phyloP scores from a whole-genome alignment of 2,888 invertebrate genomes.

The Parnassius smintheus region DNA sequence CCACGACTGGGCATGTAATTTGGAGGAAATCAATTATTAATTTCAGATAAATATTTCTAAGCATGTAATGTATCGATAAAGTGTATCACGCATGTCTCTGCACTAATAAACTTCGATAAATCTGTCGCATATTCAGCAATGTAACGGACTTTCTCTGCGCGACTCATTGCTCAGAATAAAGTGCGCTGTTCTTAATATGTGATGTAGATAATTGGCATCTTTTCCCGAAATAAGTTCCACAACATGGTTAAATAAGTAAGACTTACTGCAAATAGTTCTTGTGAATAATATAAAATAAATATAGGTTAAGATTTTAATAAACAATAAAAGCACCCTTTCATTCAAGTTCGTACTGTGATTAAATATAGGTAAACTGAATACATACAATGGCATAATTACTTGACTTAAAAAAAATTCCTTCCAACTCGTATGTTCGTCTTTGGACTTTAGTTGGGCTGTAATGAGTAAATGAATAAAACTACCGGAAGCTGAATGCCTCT shows the following conservation, averaged over 20 bases:
- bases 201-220: conserved; percentile 77
- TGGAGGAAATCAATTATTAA: too few species aligned
- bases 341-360: too few species aligned
- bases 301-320: not conserved
- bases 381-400: too few species aligned
- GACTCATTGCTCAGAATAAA: conserved; percentile 77
- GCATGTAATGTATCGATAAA: conserved; percentile 30
- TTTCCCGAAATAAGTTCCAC: conserved; percentile 65
- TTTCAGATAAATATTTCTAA: too few species aligned
- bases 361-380: too few species aligned
- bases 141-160: conserved; percentile 77
- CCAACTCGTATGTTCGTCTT: too few species aligned
- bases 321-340: too few species aligned
- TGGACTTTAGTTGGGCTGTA: too few species aligned
- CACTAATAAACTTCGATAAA: conserved; percentile 72
- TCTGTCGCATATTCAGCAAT: conserved; percentile 81
- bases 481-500: too few species aligned
- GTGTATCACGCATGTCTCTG: conserved; percentile 32
- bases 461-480: too few species aligned
- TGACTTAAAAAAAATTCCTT: too few species aligned
- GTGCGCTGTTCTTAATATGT: conserved; percentile 70
- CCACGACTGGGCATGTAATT: too few species aligned
- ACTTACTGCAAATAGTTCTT: conserved; percentile 7
- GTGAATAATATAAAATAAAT: not conserved
- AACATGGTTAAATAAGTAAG: conserved; percentile 36